Percentiles rank a stretch among this genome's conserved stretches.
phyloP scores from a whole-genome alignment of 2,888 invertebrate genomes.

The Leptothorax acervorum region DNA sequence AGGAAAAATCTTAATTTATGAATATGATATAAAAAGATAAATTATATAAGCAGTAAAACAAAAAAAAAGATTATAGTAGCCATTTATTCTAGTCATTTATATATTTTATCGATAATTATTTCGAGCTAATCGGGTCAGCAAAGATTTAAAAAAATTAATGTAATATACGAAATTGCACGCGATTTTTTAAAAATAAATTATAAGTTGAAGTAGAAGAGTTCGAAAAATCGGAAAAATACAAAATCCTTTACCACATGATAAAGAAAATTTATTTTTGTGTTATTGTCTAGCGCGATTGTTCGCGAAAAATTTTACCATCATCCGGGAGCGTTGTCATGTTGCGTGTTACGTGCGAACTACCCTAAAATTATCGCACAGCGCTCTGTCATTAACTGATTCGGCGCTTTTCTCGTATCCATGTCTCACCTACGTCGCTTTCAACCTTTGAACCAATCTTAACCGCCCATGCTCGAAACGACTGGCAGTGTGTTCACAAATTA shows the following conservation, averaged over 20 bases:
- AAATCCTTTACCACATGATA: not conserved
- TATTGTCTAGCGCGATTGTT: not conserved
- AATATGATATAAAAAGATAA: not conserved
- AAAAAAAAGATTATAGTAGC: not conserved
- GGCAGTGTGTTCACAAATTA: slow-evolving; percentile 45
- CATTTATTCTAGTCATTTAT: not conserved
- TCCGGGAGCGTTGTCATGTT: slow-evolving; percentile 39
- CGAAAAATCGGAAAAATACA: not conserved
- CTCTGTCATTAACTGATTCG: slow-evolving; percentile 51
- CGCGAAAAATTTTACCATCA: slow-evolving; percentile 38
- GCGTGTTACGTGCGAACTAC: slow-evolving; percentile 51
- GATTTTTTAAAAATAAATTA: not conserved
- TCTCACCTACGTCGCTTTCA: slow-evolving; percentile 29
- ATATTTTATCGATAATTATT: not conserved
- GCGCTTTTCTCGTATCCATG: slow-evolving; percentile 28
- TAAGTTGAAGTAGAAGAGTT: not conserved
- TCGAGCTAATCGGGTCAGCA: not conserved
- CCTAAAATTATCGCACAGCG: slow-evolving; percentile 52
- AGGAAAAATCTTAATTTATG: not conserved
- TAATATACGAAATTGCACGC: not conserved
- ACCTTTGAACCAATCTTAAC: slow-evolving; percentile 41
- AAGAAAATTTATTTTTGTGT: not conserved
- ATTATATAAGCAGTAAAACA: not conserved
- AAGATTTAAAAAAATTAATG: not conserved
- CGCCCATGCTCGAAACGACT: slow-evolving; percentile 40